Base-by-base conservation (phyloP, 2,797 vertebrate genomes). In the Enteromius afrohamiltoni region DNA sequence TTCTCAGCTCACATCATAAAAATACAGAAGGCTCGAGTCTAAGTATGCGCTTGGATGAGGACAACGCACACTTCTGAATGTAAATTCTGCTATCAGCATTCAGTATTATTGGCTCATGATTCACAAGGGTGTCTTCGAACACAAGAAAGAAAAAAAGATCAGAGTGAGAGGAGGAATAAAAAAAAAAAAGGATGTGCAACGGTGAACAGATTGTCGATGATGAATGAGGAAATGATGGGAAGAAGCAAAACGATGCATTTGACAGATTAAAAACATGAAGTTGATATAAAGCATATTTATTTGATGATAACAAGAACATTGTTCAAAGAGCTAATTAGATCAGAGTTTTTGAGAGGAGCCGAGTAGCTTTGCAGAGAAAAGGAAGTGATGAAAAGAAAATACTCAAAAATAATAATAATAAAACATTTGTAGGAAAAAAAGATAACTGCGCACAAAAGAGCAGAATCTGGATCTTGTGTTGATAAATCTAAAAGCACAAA, bases 401-500 rank as follows among this genome's bases (percentile, higher is more conserved):
- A 6, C 13, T 47, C 13, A 47, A 2, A 51, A 75, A 73, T 29
- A 26, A 49, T 17, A 83, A 13, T 16, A 75, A n/a, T 13, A 53
- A 55, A 23, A 13, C 51, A 70, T 80, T 64, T 29, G 49, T 21
- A 40, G 64, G 76, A 31, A 31, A 45, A 45, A 71, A 19, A 26
- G 21, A 51, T 23, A 21, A 17, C 9, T 40, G 71, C 71, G 60
- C 62, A 34, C 62, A 64, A 85, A 83, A 79, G 53, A 68, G 74
- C 68, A 31, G 29, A 16, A 64, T 79, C 70, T 77, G 69, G 31
- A 34, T 85, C 69, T 86, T 13, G 45, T 85, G 64, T 53, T 83
- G 77, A 74, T 86, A 55, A 58, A 88, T 88, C 82, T 85, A 75
- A 82, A 26, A 71, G 55, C 83, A 88, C 77, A 85, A 75, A 74